Evolutionary conservation across 1,140 invertebrate genomes (phyloP).

Genomic region (Drosophila sucinea): DNA sequence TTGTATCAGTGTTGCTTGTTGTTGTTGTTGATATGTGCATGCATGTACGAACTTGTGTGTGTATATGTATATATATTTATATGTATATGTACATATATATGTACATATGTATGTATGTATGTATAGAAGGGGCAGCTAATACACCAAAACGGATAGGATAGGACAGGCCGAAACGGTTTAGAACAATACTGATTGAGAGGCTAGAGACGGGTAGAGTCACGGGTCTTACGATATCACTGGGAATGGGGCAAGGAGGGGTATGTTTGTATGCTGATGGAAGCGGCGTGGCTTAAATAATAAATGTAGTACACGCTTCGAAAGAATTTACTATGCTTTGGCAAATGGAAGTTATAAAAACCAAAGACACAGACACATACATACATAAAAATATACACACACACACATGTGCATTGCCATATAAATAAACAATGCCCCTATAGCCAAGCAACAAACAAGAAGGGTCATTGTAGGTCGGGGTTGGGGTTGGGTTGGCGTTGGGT

Average conservation of each 20-base stretch:
- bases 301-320: slow-evolving; percentile 79
- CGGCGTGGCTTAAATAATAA: slow-evolving; percentile 76
- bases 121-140: slow-evolving; percentile 32
- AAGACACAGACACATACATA: slow-evolving; percentile 41
- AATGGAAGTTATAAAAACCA: slow-evolving; percentile 77
- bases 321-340: slow-evolving; percentile 78
- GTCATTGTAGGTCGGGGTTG: slow-evolving; percentile 23
- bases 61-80: background rate
- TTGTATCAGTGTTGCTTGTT: slow-evolving; percentile 15
- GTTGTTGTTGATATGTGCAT: background rate
- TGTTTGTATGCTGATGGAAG: slow-evolving; percentile 20
- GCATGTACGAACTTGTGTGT: background rate
- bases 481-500: background rate
- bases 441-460: slow-evolving; percentile 17
- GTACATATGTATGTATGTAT: background rate
- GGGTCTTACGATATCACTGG: background rate
- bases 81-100: no score
- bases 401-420: slow-evolving; percentile 56
- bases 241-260: background rate
- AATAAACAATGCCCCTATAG: slow-evolving; percentile 76
- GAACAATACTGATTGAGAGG: slow-evolving; percentile 48
- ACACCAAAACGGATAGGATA: slow-evolving; percentile 31
- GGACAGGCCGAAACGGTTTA: slow-evolving; percentile 21
- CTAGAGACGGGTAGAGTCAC: background rate
- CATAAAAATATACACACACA: slow-evolving; percentile 24